Evolutionary conservation across 2,888 invertebrate genomes (phyloP).

Genomic region (Thymelicus acteon): DNA sequence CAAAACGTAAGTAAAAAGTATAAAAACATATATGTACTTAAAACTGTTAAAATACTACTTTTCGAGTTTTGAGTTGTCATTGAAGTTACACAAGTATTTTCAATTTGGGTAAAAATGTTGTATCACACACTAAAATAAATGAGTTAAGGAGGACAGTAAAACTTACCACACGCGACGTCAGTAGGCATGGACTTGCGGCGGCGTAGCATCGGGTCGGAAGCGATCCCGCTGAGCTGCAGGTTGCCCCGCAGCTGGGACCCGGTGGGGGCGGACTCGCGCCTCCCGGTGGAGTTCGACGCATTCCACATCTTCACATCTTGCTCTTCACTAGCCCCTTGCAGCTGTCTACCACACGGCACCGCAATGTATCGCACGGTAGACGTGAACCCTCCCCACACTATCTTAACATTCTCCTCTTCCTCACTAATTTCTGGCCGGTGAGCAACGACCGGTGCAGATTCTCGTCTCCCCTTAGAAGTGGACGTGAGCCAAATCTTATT

Average conservation of each 20-base stretch:
- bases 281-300: constrained; percentile 31
- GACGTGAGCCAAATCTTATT: not conserved
- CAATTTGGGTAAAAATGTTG: too few species aligned
- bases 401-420: not conserved
- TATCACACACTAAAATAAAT: too few species aligned
- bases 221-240: constrained; percentile 53
- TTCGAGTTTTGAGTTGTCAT: too few species aligned
- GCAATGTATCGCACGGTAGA: not conserved
- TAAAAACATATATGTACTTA: too few species aligned
- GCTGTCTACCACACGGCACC: not conserved
- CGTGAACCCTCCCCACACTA: not conserved
- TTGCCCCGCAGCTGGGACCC: constrained; percentile 68
- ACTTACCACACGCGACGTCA: constrained; percentile 58
- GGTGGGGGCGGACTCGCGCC: constrained; percentile 47
- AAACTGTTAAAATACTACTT: too few species aligned
- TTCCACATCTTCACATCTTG: constrained; percentile 46
- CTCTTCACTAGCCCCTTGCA: constrained; percentile 12
- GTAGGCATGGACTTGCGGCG: constrained; percentile 71
- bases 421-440: not conserved
- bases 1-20: too few species aligned
- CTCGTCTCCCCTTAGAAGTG: not conserved
- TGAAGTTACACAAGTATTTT: too few species aligned
- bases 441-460: not conserved
- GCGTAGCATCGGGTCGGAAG: constrained; percentile 53
- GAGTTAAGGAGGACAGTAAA: not conserved